Evolutionary conservation across 2,888 invertebrate genomes (phyloP).

Genomic region (Tinea semifulvella): DNA sequence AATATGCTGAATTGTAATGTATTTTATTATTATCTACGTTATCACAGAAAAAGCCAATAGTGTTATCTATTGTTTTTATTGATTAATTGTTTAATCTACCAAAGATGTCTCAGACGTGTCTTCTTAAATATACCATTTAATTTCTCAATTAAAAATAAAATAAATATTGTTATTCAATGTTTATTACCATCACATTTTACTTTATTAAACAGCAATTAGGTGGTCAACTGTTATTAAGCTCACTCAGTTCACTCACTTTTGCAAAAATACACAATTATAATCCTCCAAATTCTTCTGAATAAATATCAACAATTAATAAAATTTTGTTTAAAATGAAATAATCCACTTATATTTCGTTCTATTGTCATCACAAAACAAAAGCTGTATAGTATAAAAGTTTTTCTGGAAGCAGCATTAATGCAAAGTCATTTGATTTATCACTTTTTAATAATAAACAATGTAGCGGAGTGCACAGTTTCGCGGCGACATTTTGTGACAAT

Average conservation of each 20-base stretch:
- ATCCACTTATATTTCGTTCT: background rate
- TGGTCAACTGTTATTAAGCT: background rate
- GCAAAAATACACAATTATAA: background rate
- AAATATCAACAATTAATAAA: too few relatives aligned
- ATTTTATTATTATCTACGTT: background rate
- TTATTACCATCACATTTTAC: too few relatives aligned
- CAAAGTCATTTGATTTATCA: constrained; percentile 63
- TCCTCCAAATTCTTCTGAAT: background rate
- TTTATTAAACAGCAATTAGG: too few relatives aligned
- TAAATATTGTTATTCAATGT: too few relatives aligned
- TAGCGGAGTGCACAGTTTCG: constrained; percentile 41
- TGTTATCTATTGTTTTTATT: background rate
- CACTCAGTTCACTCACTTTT: constrained; percentile 20
- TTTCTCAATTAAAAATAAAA: too few relatives aligned
- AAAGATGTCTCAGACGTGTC: too few relatives aligned
- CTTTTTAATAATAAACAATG: constrained; percentile 64
- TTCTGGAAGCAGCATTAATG: constrained; percentile 34
- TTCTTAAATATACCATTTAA: too few relatives aligned
- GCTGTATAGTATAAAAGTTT: background rate
- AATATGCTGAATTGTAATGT: background rate
- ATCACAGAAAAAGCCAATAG: background rate
- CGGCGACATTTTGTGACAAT: constrained; percentile 64
- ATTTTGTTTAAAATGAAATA: background rate
- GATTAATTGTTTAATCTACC: too few relatives aligned
- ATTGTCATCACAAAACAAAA: background rate